phyloP scores from a whole-genome alignment of 1,140 invertebrate species.

The Drosophila pandora region DNA sequence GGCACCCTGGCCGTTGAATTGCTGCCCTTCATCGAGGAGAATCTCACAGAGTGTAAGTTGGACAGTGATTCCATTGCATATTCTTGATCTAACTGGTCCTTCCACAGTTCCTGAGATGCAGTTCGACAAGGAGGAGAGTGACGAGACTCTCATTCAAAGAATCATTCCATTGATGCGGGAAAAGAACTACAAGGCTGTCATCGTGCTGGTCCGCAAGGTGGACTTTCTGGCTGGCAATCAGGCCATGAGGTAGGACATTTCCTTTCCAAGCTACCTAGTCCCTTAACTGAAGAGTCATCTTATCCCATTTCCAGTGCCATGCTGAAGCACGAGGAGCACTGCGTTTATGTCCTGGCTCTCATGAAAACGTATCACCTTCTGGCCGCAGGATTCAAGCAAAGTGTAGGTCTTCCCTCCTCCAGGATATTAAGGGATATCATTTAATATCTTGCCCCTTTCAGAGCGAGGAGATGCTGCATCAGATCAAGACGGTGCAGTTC shows the following conservation, averaged over 20 bases:
- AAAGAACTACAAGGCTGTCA: constrained; percentile 70
- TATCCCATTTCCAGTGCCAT: constrained; percentile 28
- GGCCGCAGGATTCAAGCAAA: constrained; percentile 63
- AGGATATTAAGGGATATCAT: not conserved
- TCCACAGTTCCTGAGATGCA: constrained; percentile 49
- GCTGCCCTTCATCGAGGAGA: constrained; percentile 81
- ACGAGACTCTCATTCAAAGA: constrained; percentile 59
- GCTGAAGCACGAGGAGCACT: constrained; percentile 66
- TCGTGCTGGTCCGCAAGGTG: constrained; percentile 65
- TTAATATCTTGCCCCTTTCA: constrained; percentile 13
- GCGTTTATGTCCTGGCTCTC: constrained; percentile 62
- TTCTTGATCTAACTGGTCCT: not conserved
- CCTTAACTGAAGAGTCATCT: not conserved
- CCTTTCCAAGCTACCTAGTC: not conserved
- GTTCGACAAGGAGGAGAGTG: constrained; percentile 74
- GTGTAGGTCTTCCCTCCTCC: constrained; percentile 40
- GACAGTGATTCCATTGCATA: not conserved
- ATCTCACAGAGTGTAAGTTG: constrained; percentile 69
- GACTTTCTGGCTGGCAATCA: constrained; percentile 69
- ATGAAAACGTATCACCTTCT: constrained; percentile 72
- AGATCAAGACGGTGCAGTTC: constrained; percentile 85
- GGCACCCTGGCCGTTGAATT: constrained; percentile 76
- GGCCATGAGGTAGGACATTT: constrained; percentile 32
- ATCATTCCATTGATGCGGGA: constrained; percentile 57
- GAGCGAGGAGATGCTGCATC: constrained; percentile 83